Conservation (phyloP, 1,140 invertebrate genomes). For the Geopemphigus sp. region DNA sequence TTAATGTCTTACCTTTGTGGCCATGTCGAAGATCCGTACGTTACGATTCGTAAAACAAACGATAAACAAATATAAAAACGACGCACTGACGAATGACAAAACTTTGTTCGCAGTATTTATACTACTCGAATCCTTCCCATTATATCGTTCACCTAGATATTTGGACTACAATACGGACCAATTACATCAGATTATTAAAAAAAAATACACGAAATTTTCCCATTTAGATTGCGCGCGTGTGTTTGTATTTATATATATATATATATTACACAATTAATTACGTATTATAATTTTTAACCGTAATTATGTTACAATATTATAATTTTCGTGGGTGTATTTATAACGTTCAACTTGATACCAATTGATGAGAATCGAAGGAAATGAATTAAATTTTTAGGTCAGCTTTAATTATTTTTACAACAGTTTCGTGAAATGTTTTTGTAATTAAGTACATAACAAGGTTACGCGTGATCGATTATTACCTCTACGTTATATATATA, state of each 20-base stretch:
- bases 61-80: not conserved
- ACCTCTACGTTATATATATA: too few species aligned
- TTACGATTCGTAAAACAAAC: too few species aligned
- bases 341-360: not conserved
- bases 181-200: constrained; percentile 6
- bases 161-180: not conserved
- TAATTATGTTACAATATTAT: not conserved
- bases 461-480: too few species aligned
- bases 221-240: not conserved
- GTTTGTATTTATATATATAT: too few species aligned
- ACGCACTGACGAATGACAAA: not conserved
- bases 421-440: too few species aligned
- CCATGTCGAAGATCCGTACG: constrained; percentile 4
- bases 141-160: not conserved
- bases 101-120: constrained; percentile 11
- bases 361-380: not conserved
- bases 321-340: not conserved
- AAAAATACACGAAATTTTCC: constrained; percentile 2
- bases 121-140: not conserved
- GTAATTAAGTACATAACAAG: too few species aligned
- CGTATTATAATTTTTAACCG: not conserved
- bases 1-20: constrained; percentile 2
- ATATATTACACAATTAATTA: not conserved
- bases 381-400: not conserved
- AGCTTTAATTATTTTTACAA: not conserved